Evolutionary conservation across 2,113 vertebrate species (phyloP), one percentile per base, ranked within the genome.

Genomic region (Anthoscopus minutus): DNA sequence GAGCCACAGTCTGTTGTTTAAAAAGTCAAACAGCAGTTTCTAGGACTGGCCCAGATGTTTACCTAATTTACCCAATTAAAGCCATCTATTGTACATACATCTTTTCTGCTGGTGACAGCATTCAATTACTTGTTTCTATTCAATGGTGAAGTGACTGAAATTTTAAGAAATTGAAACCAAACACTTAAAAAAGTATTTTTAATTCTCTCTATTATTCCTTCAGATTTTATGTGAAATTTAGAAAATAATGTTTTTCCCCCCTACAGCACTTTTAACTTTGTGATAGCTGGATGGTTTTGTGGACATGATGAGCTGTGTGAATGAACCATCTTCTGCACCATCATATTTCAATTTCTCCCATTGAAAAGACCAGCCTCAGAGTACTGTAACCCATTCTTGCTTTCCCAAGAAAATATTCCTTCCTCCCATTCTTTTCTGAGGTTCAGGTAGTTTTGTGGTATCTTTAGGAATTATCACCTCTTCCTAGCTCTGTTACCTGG

Each of bases 51-150:
- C 35, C 76, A 40, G 51, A 79, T 69, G 91, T 95, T 97, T 94
- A 85, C 51, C 80, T 93, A 25, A 8, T 95, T 96, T 95, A 95
- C 76, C 74, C 89, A 94, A 78, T 92, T 90, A 95, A 93, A 93
- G 50, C 15, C 74, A 86, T 87, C 5, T 15, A 48, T 60, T 80
- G 67, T 51, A 31, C n/a, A 23, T 45, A 62, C 7, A 33, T 83
- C 12, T 83, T 82, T 21, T 78, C 69, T 64, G 31, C 60, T 58
- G 56, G 44, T 71, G 48, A 56, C 53, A 86, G 38, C 30, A 37
- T 48, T 56, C 48, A 86, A 30, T 71, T 86, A 64, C 23, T 66
- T 25, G 15, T 33, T 92, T 83, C 57, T 53, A 50, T 84, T 81
- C 17, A 50, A 15, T 15, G 7, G 10, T 56, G 35, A 93, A 85